Conservation (phyloP, 2,888 invertebrate species). For the Leistus spinibarbis region DNA sequence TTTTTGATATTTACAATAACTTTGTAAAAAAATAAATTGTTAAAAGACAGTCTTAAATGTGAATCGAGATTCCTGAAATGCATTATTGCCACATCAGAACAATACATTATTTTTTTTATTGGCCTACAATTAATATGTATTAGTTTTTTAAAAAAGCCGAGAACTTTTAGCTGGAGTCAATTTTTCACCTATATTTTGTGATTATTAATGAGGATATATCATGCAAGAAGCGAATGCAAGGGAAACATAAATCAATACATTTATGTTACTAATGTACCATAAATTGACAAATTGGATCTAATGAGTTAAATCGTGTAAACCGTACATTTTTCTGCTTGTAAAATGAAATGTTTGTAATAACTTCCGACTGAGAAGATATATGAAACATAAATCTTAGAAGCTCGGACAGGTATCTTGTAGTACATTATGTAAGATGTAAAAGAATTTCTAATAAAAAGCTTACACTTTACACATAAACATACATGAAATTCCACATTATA, state of each 20-base stretch:
- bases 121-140: no score
- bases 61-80: no score
- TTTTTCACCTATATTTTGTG: no score
- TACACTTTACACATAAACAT: background rate
- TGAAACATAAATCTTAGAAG: background rate
- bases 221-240: background rate
- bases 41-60: no score
- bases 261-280: background rate
- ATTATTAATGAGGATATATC: background rate
- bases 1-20: no score
- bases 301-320: background rate
- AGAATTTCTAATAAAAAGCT: background rate
- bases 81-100: no score
- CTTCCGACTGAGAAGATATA: background rate
- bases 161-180: no score
- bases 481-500: no score
- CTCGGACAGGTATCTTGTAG: background rate
- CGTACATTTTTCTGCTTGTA: background rate
- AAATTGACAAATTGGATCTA: background rate
- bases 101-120: no score
- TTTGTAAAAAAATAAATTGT: no score
- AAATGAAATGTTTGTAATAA: background rate
- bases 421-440: background rate
- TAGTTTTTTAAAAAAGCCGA: no score
- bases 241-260: background rate